A percentile compares a stretch with the other conserved stretches of the same genome.
Evolutionary conservation across 1,140 invertebrate species (phyloP).

Genomic region (Anoplophora glabripennis): DNA sequence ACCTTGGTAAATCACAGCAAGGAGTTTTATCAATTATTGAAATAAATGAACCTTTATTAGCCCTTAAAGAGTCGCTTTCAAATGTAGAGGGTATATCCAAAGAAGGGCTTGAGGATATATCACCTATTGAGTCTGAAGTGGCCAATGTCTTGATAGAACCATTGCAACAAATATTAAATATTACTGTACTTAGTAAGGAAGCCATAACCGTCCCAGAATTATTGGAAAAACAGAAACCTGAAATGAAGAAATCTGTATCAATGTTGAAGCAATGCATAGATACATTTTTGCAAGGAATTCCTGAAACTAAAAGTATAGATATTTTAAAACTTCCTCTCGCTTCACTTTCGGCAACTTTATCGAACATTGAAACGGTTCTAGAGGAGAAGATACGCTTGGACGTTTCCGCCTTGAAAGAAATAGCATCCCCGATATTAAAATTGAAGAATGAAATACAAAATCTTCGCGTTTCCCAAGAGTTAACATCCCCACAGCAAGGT

Average conservation of each 20-base stretch:
- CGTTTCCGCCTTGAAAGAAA: no score
- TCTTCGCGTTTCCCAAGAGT: neutral
- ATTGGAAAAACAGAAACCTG: no score
- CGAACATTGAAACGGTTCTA: no score
- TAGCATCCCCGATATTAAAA: neutral
- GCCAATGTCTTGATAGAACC: neutral
- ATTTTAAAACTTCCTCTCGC: no score
- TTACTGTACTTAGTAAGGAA: neutral
- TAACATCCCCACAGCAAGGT: slow-evolving; percentile 24
- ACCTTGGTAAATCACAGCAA: no score
- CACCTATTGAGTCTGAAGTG: neutral
- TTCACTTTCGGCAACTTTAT: no score
- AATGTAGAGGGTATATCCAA: neutral
- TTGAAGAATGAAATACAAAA: slow-evolving; percentile 6
- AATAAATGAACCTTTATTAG: neutral
- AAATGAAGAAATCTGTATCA: no score
- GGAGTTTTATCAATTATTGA: no score
- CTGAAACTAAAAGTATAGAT: no score
- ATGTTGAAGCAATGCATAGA: no score
- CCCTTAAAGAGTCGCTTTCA: slow-evolving; percentile 1
- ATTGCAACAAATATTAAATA: slow-evolving; percentile 3
- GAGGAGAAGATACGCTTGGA: no score
- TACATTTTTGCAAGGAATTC: no score
- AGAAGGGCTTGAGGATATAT: neutral
- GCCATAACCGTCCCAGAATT: neutral